These are phyloP conservation scores for Nibea coibor DNA, from an alignment of 2,113 vertebrate species.

Conservation along the genomic window DNA sequence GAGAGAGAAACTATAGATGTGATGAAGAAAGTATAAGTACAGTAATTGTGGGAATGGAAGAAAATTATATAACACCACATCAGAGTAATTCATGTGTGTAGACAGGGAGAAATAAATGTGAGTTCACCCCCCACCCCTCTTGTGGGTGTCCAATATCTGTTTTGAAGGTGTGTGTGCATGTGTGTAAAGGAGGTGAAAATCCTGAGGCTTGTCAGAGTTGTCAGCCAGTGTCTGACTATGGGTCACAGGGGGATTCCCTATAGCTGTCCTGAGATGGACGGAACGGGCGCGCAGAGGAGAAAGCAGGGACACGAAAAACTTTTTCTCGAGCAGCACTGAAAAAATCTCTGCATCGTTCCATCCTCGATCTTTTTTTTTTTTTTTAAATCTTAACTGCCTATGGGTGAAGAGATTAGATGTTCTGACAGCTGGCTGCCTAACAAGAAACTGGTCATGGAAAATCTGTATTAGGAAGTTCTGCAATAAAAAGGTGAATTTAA, in stretches of 20 bases:
- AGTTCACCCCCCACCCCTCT: neutral
- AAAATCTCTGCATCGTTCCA: conserved; percentile 8
- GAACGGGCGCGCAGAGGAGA: conserved; percentile 6
- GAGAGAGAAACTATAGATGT: conserved; percentile 2
- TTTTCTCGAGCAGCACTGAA: conserved; percentile 35
- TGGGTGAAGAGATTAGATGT: conserved; percentile 18
- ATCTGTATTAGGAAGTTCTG: conserved; percentile 6
- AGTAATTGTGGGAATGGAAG: neutral
- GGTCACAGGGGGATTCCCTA: conserved; percentile 38
- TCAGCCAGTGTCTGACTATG: conserved; percentile 54
- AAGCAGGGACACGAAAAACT: conserved; percentile 26
- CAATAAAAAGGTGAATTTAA: neutral
- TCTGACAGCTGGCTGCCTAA: conserved; percentile 3
- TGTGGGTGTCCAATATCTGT: conserved; percentile 8
- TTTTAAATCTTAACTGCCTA: conserved; percentile 2
- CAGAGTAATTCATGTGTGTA: neutral
- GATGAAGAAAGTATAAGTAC: conserved; percentile 8
- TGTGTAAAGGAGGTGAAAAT: conserved; percentile 66
- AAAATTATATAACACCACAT: conserved; percentile 13
- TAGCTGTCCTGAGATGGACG: conserved; percentile 28
- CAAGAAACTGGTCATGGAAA: conserved; percentile 19
- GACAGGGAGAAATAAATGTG: neutral
- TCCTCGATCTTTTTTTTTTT: neutral
- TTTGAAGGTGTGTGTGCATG: conserved; percentile 32
- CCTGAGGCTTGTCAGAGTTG: conserved; percentile 61